Conservation (phyloP, 2,888 invertebrate species). For the Pherbina coryleti region DNA sequence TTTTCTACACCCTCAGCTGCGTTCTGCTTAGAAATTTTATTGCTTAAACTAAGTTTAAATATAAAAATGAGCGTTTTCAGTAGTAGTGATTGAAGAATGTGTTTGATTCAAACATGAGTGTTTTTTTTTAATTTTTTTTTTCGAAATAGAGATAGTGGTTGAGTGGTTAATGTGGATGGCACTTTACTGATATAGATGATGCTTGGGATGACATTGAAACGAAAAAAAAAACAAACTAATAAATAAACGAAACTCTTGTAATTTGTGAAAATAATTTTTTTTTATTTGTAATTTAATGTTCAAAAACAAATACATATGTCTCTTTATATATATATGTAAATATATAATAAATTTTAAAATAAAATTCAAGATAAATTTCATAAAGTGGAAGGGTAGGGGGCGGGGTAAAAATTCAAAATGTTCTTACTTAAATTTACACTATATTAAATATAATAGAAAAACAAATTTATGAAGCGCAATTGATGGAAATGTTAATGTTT, state of each 20-base stretch:
- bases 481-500: conserved; percentile 1
- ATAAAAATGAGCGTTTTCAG: conserved; percentile 60
- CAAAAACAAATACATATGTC: conserved; percentile 9
- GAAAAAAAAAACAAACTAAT: background rate
- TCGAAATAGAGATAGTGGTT: background rate
- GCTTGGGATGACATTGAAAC: conserved; percentile 31
- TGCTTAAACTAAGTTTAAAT: background rate
- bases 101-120: background rate
- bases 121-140: background rate
- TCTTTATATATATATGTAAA: background rate
- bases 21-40: background rate
- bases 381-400: background rate
- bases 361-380: background rate
- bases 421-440: conserved; percentile 10
- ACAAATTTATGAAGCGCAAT: background rate
- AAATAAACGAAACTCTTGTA: conserved; percentile 1
- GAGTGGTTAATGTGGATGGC: conserved; percentile 27
- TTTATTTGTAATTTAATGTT: conserved; percentile 19
- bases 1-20: background rate
- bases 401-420: background rate
- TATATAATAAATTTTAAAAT: background rate
- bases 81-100: conserved; percentile 52
- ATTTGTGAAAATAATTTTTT: conserved; percentile 18
- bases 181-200: conserved; percentile 29
- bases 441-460: background rate